Conservation (phyloP, 2,113 vertebrate species). For the Tenebrosternarchus preto region DNA sequence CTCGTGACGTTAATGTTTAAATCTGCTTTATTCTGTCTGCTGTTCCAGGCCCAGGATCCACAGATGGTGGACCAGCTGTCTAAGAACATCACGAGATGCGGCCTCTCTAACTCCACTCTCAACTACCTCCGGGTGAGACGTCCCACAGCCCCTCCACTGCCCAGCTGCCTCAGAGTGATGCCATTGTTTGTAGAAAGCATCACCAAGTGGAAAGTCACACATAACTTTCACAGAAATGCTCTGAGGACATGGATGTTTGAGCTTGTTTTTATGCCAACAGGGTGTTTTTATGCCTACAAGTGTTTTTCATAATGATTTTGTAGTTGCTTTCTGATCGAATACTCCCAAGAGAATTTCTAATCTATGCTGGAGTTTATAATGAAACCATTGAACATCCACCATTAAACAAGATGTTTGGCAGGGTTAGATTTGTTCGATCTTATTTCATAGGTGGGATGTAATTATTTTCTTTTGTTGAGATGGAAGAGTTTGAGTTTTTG, state of each 20-base stretch:
- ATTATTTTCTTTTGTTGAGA: too few species aligned
- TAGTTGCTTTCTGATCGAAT: neutral
- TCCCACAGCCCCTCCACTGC: neutral
- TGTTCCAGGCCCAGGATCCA: slow-evolving; percentile 84
- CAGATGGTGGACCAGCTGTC: slow-evolving; percentile 99
- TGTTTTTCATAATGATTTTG: neutral
- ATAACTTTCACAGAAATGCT: neutral
- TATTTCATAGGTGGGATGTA: too few species aligned
- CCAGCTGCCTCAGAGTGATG: slow-evolving; percentile 12
- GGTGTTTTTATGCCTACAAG: too few species aligned
- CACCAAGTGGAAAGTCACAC: neutral
- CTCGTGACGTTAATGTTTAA: slow-evolving; percentile 4
- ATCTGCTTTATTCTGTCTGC: slow-evolving; percentile 1
- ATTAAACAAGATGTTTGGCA: too few species aligned
- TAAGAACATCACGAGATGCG: slow-evolving; percentile 99
- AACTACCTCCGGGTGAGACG: slow-evolving; percentile 99
- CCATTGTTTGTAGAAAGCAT: neutral
- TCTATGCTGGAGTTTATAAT: too few species aligned
- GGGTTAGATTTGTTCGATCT: too few species aligned
- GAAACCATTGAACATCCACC: too few species aligned
- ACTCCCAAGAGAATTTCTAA: too few species aligned
- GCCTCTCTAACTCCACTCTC: slow-evolving; percentile 97
- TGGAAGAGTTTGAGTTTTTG: too few species aligned
- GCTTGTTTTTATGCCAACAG: neutral
- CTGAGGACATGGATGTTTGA: neutral